Evolutionary conservation across 2,113 vertebrate species (phyloP).

Genomic region (Guaruba guarouba): DNA sequence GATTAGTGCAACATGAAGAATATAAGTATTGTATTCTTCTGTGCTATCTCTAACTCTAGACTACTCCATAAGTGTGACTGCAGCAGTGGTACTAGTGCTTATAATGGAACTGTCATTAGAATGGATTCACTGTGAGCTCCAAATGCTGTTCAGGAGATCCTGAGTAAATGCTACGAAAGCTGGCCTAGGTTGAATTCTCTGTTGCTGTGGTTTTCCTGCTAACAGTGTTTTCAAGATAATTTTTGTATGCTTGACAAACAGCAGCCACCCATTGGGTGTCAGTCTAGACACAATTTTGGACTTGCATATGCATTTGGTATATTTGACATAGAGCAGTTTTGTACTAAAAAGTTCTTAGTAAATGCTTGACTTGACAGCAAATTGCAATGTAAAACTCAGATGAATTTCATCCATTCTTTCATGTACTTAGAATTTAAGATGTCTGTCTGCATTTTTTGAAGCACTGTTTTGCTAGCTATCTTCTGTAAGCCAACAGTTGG

Average conservation of each 20-base stretch:
- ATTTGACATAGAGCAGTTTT: background rate
- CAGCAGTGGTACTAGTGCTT: background rate
- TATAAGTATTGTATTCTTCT: background rate
- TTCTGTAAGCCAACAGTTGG: background rate
- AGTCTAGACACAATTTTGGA: background rate
- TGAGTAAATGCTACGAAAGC: background rate
- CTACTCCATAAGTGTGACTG: fast-evolving
- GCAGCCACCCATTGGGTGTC: background rate
- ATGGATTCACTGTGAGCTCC: background rate
- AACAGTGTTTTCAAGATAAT: background rate
- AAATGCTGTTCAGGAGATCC: background rate
- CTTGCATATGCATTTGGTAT: background rate
- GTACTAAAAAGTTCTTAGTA: background rate
- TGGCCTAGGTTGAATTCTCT: background rate
- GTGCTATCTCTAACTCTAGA: background rate
- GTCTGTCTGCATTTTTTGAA: background rate
- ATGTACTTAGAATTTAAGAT: background rate
- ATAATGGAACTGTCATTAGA: background rate
- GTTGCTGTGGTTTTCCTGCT: background rate
- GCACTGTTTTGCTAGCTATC: background rate
- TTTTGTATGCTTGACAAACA: background rate
- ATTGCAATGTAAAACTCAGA: background rate
- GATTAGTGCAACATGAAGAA: background rate
- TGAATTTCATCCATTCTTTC: background rate
- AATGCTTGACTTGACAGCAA: background rate